phyloP scores from a whole-genome alignment of 2,797 vertebrate species.

The Numenius phaeopus region DNA sequence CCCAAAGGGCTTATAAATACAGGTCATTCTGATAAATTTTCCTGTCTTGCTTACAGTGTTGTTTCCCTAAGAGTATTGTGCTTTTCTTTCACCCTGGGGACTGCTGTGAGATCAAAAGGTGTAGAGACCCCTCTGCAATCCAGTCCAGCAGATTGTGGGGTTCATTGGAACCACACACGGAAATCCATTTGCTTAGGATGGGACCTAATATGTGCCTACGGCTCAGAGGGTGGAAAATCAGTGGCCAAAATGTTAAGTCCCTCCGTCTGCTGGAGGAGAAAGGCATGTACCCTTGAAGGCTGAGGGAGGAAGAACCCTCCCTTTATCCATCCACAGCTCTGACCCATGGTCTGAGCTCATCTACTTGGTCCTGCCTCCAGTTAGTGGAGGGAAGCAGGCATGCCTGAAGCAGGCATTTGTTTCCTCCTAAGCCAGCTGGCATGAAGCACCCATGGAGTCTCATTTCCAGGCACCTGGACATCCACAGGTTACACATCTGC shows the following conservation, averaged over 20 bases:
- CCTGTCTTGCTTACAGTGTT: not conserved
- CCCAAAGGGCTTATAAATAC: not conserved
- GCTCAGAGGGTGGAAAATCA: not conserved
- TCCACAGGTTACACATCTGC: not conserved
- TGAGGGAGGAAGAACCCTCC: not conserved
- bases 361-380: not conserved
- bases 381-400: not conserved
- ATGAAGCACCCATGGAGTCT: not conserved
- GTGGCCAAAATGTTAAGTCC: rapidly evolving
- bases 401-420: not conserved
- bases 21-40: not conserved
- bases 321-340: not conserved
- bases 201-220: not conserved
- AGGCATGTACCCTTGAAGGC: not conserved
- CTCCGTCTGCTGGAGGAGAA: not conserved
- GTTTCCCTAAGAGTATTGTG: not conserved
- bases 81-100: not conserved
- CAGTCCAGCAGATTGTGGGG: rapidly evolving
- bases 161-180: not conserved
- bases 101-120: rapidly evolving
- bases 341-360: not conserved
- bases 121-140: not conserved
- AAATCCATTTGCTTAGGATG: not conserved
- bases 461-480: not conserved
- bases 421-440: not conserved